phyloP scores from a whole-genome alignment of 2,888 invertebrate species.

The Selenia dentaria region DNA sequence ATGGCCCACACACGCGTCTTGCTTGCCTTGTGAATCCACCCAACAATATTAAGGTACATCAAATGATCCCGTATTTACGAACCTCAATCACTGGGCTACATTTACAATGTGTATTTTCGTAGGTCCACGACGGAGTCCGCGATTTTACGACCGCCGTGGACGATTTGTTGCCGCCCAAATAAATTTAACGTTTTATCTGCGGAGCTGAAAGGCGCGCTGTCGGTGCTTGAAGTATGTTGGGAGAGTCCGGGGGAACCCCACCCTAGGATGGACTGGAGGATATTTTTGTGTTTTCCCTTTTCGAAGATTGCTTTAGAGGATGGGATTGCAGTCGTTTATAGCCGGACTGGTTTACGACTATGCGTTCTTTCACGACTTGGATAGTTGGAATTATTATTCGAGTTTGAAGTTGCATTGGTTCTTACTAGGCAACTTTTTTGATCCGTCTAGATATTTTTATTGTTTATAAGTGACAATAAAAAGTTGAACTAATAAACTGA shows the following conservation, averaged over 20 bases:
- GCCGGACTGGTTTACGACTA: slow-evolving; percentile 22
- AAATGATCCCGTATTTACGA: too few species aligned
- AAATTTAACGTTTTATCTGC: slow-evolving; percentile 37
- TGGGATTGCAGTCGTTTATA: slow-evolving; percentile 22
- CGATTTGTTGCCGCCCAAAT: slow-evolving; percentile 37
- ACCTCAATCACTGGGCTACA: slow-evolving; percentile 1
- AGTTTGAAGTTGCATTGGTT: background rate
- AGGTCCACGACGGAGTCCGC: slow-evolving; percentile 33
- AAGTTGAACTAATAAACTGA: too few species aligned
- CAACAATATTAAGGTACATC: too few species aligned
- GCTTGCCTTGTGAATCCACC: too few species aligned
- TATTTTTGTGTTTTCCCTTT: slow-evolving; percentile 23
- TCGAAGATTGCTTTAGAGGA: slow-evolving; percentile 24
- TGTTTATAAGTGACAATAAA: too few species aligned
- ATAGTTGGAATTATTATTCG: slow-evolving; percentile 14
- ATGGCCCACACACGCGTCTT: too few species aligned
- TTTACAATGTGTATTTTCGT: slow-evolving; percentile 23
- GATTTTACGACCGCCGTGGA: slow-evolving; percentile 33
- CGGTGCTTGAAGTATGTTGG: slow-evolving; percentile 25
- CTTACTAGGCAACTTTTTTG: too few species aligned
- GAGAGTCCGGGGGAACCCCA: background rate
- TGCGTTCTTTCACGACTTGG: slow-evolving; percentile 15
- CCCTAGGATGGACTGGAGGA: slow-evolving; percentile 1
- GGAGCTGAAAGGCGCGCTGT: slow-evolving; percentile 23
- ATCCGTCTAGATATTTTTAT: too few species aligned